Base-by-base conservation (phyloP, 2,888 invertebrate genomes). In the Macroteleia sp. region DNA sequence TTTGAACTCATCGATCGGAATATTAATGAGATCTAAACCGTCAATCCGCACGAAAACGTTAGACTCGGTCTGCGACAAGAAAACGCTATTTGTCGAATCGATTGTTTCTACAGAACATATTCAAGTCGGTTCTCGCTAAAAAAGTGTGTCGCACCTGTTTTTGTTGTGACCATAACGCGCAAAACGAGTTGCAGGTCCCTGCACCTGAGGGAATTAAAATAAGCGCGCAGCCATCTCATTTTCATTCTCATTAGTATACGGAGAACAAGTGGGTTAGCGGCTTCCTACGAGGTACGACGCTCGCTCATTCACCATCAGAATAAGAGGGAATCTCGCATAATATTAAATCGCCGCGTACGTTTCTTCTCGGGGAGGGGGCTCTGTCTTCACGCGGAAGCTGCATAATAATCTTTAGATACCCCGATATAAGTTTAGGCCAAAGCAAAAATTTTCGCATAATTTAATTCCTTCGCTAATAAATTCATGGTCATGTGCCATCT, bases 221-320 rank as follows among this genome's bases (percentile, higher is more conserved):
- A 88, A 89, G 88, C 86, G 87, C 87, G 86, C 86, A 87, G 84
- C 87, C 88, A 85, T 89, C 88, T 90, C 87, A 90, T 90, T 90
- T 89, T 90, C 89, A 89, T 88, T 83, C 88, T 89, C 90, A 90
- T 90, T 89, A 90, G 88, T 89, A 90, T 88, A 89, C 88, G 85
- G 82, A 84, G 86, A 89, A 89, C 89, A 89, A 89, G 89, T 90
- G 88, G 87, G 87, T 86, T 87, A 88, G 85, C 85, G 83, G 85
- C 86, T 87, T 85, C 83, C 85, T 85, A 85, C 85, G 81, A 85
- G 82, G 77, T 76, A 77, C 64, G 59, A 17, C 36, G 48, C 64
- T 46, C 57, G 57, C 66, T 74, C 77, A 78, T 76, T 69, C 79
- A 78, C 76, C 67, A 82, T 25, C 36, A 36, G 46, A 81, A 79